phyloP scores from a whole-genome alignment of 2,888 invertebrate genomes.

The Capitulum mitella region DNA sequence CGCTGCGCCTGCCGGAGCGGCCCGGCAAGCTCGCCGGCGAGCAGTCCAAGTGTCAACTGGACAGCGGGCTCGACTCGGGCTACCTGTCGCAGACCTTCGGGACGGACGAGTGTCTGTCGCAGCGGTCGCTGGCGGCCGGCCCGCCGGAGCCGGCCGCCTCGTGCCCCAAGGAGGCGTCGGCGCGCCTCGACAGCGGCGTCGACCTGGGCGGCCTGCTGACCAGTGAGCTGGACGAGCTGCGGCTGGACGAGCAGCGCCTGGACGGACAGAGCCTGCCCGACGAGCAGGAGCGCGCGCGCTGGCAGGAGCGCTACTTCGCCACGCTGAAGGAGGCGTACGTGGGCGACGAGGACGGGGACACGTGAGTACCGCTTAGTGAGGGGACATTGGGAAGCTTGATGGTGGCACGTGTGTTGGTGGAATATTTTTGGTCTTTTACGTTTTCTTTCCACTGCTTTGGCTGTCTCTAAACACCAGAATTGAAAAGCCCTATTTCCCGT shows the following conservation, averaged over 20 bases:
- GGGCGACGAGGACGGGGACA: slow-evolving; percentile 56
- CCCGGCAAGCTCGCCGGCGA: background rate
- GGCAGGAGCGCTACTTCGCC: slow-evolving; percentile 26
- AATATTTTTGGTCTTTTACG: too few species aligned
- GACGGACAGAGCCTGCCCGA: background rate
- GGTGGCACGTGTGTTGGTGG: too few species aligned
- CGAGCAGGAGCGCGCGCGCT: background rate
- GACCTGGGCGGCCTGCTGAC: background rate
- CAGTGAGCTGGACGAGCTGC: background rate
- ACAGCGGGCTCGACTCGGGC: slow-evolving; percentile 26
- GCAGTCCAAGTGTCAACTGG: background rate
- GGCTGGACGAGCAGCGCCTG: background rate
- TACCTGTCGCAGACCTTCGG: background rate
- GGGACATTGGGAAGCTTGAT: too few species aligned
- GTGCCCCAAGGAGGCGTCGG: background rate
- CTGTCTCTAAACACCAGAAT: too few species aligned
- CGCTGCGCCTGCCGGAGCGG: background rate
- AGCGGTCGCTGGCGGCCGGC: background rate
- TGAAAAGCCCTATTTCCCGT: too few species aligned
- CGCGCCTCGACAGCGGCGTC: background rate
- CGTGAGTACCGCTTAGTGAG: slow-evolving; percentile 56
- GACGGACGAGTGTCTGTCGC: background rate
- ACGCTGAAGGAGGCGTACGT: slow-evolving; percentile 35
- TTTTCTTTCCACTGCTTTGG: too few species aligned
- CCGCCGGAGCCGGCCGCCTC: background rate